Base-by-base conservation (phyloP, 2,797 vertebrate genomes). In the Coreius guichenoti region DNA sequence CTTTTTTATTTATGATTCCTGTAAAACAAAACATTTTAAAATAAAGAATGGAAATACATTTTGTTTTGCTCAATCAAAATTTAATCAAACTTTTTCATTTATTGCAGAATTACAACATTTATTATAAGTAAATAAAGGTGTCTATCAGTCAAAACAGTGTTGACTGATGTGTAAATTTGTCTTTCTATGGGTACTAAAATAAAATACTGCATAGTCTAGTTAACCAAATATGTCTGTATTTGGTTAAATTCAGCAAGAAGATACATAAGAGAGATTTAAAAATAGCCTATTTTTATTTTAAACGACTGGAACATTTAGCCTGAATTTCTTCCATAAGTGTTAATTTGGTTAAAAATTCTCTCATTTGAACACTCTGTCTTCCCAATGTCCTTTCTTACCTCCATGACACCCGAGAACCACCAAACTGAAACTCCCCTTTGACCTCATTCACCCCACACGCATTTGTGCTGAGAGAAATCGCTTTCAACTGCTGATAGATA, bases 391-490 rank as follows among this genome's bases (percentile, higher is more conserved):
- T 19, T 33, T 8, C 31, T 67, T 5, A 80, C 36, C 45, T 47
- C 26, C 36, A 43, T 11, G n/a, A 69, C 17, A 82, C 72, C 33
- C 39, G 47, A 76, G 72, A 82, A 49, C 9, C 21, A 61, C 39
- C 4, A 0, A 51, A 78, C 63, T 19, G 74, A 83, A 82, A 79
- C 74, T 49, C n/a, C 29, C 39, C 26, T 65, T 82, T 67, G 49
- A 73, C 56, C 81, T 78, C 39, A 43, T 65, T 79, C 36, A 78
- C 51, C 75, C 19, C 65, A 63, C 26, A 39, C 17, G 21, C 81
- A 61, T 29, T 43, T 9, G 13, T 31, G 36, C 51, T 31, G 39
- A 31, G 17, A 11, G 11, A 73, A 74, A 23, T 16, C 9, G 4
- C 4, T 70, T 16, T 54, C 21, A 72, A 63, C 14, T 21, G 14